Base-by-base conservation (phyloP, 1,140 invertebrate genomes). In the Tigriopus japonicus region DNA sequence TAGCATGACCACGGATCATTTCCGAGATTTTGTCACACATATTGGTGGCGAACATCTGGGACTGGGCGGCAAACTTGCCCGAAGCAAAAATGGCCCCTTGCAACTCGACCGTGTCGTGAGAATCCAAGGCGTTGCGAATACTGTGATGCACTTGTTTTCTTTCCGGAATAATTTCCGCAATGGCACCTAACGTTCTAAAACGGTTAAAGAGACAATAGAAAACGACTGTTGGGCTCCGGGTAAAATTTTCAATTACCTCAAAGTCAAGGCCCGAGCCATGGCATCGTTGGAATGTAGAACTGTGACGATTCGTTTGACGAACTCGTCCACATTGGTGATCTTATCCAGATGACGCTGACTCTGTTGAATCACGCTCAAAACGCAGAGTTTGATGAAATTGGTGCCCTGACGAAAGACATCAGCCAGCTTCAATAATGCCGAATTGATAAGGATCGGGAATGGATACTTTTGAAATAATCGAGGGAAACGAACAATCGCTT, bases 241-340 rank as follows among this genome's bases (percentile, higher is more conserved):
- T n/a, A n/a, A n/a, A n/a, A n/a, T n/a, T n/a, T 52, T 52, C 9
- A n/a, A 35, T 35, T 35, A 35, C 24, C 87, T 77, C 15, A 98
- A 70, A 0, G 90, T 91, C 0, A 97, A 73, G 1, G 90, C 87
- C 68, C 92, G 77, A 0, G 92, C 92, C 40, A 73, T 83, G 0
- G 91, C 90, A 75, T 98, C 92, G 74, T 98, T 98, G 5, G 90
- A 92, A 71, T 97, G 89, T 68, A 91, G 87, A 0, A 98, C 93
- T 70, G 86, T 85, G 68, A 86, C 94, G n/a, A 97, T 84, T 66
- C 90, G 75, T 59, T 85, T 77, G 1, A 96, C 80, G 75, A 96
- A 95, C 72, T 96, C 92, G 69, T 97, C 92, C 9, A 96, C 85
- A 72, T 92, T 96, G 7, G 93, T 74, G 63, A 97, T 93, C 75